These are phyloP conservation scores for Girardinichthys multiradiatus DNA, from an alignment of 2,113 vertebrate species.

Conservation along the genomic window DNA sequence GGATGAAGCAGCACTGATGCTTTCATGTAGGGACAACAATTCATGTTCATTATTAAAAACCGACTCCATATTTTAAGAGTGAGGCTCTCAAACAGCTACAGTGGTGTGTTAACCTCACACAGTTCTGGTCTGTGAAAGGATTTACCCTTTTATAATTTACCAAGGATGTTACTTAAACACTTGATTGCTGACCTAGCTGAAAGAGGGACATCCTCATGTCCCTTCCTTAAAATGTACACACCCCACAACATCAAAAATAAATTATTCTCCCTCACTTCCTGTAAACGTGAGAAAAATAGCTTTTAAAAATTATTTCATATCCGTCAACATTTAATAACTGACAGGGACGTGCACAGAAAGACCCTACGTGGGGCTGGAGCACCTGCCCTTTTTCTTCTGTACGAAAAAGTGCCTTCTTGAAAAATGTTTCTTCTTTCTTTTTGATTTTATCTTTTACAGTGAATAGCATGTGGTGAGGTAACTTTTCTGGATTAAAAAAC, in stretches of 20 bases:
- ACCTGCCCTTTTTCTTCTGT: no score
- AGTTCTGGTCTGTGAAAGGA: background rate
- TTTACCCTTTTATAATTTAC: background rate
- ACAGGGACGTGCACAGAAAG: no score
- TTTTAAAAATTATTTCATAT: no score
- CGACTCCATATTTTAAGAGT: background rate
- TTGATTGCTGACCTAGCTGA: background rate
- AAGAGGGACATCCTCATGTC: background rate
- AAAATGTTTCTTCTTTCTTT: no score
- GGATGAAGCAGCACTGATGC: background rate
- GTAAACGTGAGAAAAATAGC: no score
- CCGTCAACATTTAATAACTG: no score
- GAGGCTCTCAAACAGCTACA: background rate
- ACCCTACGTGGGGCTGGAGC: no score
- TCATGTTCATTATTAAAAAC: constrained; percentile 7
- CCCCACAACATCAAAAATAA: background rate
- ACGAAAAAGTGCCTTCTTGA: no score
- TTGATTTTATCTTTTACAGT: no score
- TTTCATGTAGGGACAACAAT: background rate
- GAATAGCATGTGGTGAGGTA: no score
- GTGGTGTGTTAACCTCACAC: background rate
- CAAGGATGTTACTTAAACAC: background rate
- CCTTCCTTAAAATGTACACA: background rate
- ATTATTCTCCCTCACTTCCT: no score
- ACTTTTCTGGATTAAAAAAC: no score